These are phyloP conservation scores for Melanerpes formicivorus DNA, from an alignment of 2,113 vertebrate genomes.

Conservation along the genomic window DNA sequence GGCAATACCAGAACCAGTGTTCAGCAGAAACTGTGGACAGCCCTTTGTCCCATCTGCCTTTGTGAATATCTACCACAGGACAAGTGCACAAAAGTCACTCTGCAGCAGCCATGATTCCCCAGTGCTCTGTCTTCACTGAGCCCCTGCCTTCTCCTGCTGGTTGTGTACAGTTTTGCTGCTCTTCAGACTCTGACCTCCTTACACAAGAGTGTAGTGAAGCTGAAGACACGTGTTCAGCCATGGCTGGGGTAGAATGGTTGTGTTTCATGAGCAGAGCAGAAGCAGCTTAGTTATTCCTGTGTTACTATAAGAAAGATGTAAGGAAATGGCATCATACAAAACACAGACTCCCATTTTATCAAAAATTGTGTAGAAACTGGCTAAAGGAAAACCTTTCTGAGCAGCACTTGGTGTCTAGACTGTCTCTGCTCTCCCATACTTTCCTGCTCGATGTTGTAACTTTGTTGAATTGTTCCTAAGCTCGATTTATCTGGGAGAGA, in stretches of 20 bases:
- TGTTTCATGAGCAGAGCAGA: conserved; percentile 9
- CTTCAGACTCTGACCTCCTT: not conserved
- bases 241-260: not conserved
- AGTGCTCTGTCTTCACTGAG: not conserved
- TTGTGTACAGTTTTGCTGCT: not conserved
- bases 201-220: not conserved
- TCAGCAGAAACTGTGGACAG: not conserved
- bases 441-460: not conserved
- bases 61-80: not conserved
- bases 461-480: not conserved
- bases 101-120: not conserved
- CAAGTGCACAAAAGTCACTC: not conserved
- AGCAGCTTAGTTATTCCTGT: not conserved
- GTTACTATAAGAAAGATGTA: not conserved
- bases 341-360: not conserved
- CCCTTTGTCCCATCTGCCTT: not conserved
- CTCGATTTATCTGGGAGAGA: not conserved
- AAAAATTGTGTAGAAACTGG: not conserved
- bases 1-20: not conserved
- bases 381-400: not conserved
- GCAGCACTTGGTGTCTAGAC: not conserved
- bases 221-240: not conserved
- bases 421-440: not conserved
- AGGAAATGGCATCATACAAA: not conserved
- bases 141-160: not conserved